Conservation (phyloP, 1,140 invertebrate genomes). For the Oppia nitens region DNA sequence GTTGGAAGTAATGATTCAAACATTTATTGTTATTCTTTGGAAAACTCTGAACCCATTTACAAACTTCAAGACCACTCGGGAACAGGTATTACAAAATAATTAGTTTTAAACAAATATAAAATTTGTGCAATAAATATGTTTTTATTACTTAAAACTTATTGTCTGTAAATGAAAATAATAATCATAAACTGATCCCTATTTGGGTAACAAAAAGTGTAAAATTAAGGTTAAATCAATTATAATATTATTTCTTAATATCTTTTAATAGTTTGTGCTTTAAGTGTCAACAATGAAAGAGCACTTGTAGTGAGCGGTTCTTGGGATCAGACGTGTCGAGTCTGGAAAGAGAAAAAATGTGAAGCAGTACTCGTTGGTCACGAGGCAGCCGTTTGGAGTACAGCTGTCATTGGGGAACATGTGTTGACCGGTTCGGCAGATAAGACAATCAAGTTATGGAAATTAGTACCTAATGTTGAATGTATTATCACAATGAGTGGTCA, state of each 20-base stretch:
- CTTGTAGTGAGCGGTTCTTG: constrained; percentile 65
- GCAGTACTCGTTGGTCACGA: constrained; percentile 52
- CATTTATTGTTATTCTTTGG: constrained; percentile 50
- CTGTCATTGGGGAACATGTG: constrained; percentile 40
- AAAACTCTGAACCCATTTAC: constrained; percentile 38
- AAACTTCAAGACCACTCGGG: constrained; percentile 60
- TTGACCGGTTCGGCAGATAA: constrained; percentile 82
- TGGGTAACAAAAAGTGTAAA: no score
- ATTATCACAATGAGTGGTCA: constrained; percentile 43
- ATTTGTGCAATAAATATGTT: no score
- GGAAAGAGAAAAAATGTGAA: constrained; percentile 39
- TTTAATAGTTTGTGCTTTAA: constrained; percentile 44
- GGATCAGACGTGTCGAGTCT: constrained; percentile 69
- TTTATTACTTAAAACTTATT: no score
- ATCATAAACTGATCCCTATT: no score
- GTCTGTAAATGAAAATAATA: no score
- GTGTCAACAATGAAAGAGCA: constrained; percentile 34
- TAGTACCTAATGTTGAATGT: constrained; percentile 28
- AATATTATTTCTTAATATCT: constrained; percentile 15
- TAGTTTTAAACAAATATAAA: no score
- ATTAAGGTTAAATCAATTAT: constrained; percentile 11
- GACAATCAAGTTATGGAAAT: constrained; percentile 62
- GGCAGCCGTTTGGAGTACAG: constrained; percentile 70
- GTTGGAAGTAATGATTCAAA: constrained; percentile 75
- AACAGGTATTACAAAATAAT: constrained; percentile 35